Evolutionary conservation across 1,140 invertebrate genomes (phyloP), one percentile per base, ranked within the genome.

Genomic region (Pseudomyrmex flavicornis): DNA sequence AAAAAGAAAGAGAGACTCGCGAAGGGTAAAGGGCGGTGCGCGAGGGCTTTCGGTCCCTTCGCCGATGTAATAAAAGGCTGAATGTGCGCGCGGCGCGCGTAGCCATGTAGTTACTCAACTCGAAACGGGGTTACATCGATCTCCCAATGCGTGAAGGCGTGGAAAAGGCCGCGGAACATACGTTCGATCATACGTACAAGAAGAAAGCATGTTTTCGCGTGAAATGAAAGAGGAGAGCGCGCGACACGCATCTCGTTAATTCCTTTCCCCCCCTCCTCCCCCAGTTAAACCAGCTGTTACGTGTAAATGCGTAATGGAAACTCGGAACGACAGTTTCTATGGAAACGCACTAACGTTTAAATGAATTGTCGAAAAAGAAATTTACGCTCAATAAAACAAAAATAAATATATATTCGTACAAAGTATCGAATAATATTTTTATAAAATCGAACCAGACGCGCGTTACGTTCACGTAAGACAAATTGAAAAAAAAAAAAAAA

Each of bases 41-140:
- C 62, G 35, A 35, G 35, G 4, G 5, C 35, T 35, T 35, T 35
- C 50, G 52, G 65, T 83, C 56, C 83, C 68, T 86, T 86, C 68
- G 62, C 61, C 74, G 75, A 84, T 70, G 84, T 77, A 83, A 84
- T 84, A 77, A 85, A 84, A 84, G 84, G 52, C 66, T 65, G 68
- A 73, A 66, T 65, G 66, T 68, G 61, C 17, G 13, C 58, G 56
- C 58, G 26, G 26, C 35, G 35, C 35, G 5, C 35, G 35, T 7
- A 35, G 66, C n/a, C 65, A 12, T 54, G 59, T 72, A 65, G 73
- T 86, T 86, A 72, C 82, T 84, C 85, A 86, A 84, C 61, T 54
- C 54, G 83, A 85, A 86, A 86, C 69, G 62, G 75, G 85, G 85
- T 85, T 86, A 85, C 82, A 73, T 86, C 83, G 85, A 82, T 73